Base-by-base conservation (phyloP, 2,113 vertebrate species). In the Maccullochella peelii region DNA sequence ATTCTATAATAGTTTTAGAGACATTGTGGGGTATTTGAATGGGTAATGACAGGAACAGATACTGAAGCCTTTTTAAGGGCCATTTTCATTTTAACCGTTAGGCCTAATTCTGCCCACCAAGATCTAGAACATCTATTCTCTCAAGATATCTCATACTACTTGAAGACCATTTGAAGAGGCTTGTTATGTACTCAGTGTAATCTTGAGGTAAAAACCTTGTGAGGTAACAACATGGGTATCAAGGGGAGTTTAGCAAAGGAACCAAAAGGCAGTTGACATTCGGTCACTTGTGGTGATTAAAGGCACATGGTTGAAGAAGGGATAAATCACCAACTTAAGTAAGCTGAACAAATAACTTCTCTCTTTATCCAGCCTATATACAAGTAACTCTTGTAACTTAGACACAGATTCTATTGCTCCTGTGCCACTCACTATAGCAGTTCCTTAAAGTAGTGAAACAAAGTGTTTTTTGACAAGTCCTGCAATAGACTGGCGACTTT, bases 401-500 rank as follows among this genome's bases (percentile, higher is more conserved):
- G 1, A 75, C 18, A 33, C 86, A 91, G 10, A 90, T 82, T 5
- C 38, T 23, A 16, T 92, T 93, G 21, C 57, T 47, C 30, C 80
- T 55, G 16, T 93, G 92, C 89, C 88, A 93, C 62, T 85, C 66
- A 0, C 83, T 82, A 6, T 91, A 93, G 72, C 92, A 93, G 83
- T 93, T 93, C 62, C 90, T 91, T 11, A 57, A 63, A 18, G 86
- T n/a, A 1, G 85, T 93, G 33, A 92, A 86, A 30, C 92, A 92
- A 7, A 93, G 86, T 3, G 92, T 92, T 77, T 93, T 93, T 12
- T 80, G 81, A 52, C 92, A 92, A 15, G 86, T 83, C 69, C 88
- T 89, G 81, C 92, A 93, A 25, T 82, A 93, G 71, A 93, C 83
- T 0, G 89, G 88, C 0, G 92, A 91, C 66, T 93, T 93, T 14